These are phyloP conservation scores for Taenaris catops DNA, from an alignment of 2,888 invertebrate genomes.

Conservation along the genomic window DNA sequence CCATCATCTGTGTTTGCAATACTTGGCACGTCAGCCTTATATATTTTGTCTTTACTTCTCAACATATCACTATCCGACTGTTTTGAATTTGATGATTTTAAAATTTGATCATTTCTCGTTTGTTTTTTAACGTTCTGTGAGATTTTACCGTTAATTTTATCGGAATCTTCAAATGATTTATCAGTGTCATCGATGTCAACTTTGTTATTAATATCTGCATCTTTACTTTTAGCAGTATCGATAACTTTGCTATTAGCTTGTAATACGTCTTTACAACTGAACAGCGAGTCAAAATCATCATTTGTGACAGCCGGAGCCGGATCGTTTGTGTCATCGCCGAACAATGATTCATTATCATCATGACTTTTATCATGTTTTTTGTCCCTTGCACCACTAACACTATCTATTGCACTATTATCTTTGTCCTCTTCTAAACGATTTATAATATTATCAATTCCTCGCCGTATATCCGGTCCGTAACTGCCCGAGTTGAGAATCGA, in stretches of 20 bases:
- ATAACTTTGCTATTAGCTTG: conserved; percentile 9
- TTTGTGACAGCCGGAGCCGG: conserved; percentile 20
- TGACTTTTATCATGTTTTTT: conserved; percentile 8
- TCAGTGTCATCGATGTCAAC: background rate
- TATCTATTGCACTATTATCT: background rate
- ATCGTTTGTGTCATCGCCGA: conserved; percentile 20
- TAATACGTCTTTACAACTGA: conserved; percentile 10
- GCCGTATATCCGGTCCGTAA: conserved; percentile 28
- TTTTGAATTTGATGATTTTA: too few relatives aligned
- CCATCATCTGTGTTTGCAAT: too few relatives aligned
- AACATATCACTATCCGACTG: too few relatives aligned
- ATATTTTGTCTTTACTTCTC: too few relatives aligned
- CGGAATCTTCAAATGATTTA: too few relatives aligned
- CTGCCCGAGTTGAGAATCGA: conserved; percentile 28
- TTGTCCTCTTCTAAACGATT: conserved; percentile 33
- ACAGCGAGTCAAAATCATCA: conserved; percentile 25
- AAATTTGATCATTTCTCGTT: too few relatives aligned
- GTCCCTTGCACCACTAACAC: background rate
- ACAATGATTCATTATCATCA: conserved; percentile 22
- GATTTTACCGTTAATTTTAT: background rate
- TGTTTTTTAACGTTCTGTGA: too few relatives aligned
- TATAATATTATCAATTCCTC: conserved; percentile 38
- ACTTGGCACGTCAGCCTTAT: too few relatives aligned
- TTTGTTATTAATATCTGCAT: conserved; percentile 3
- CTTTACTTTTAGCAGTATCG: conserved; percentile 1